These are phyloP conservation scores for Hyposoter didymator DNA, from an alignment of 2,888 invertebrate species.

Conservation along the genomic window DNA sequence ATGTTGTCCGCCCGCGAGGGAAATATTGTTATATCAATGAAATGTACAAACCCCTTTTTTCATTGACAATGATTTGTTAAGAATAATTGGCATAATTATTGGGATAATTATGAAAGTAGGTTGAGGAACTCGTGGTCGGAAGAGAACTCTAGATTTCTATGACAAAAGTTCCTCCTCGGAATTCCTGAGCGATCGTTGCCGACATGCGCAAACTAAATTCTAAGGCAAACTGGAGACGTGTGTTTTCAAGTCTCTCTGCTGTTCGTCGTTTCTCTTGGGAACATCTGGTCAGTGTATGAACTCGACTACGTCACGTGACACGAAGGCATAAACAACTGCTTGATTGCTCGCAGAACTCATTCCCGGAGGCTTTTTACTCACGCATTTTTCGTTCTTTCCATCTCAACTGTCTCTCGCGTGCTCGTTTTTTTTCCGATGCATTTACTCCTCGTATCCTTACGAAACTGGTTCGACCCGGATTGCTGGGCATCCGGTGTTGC, in stretches of 20 bases:
- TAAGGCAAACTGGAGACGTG: conserved; percentile 15
- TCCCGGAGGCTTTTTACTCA: conserved; percentile 46
- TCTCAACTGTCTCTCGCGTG: conserved; percentile 3
- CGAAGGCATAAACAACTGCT: conserved; percentile 51
- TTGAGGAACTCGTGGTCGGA: conserved; percentile 48
- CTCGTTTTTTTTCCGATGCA: not conserved
- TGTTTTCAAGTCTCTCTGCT: conserved; percentile 19
- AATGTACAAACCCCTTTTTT: not conserved
- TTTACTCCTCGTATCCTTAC: conserved; percentile 4
- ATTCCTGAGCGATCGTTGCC: conserved; percentile 52
- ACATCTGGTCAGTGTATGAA: conserved; percentile 65
- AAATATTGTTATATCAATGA: no score
- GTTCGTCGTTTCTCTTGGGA: conserved; percentile 41
- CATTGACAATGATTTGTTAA: not conserved
- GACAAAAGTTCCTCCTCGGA: conserved; percentile 42
- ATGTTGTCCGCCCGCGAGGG: no score
- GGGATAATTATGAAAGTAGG: conserved; percentile 37
- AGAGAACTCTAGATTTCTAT: conserved; percentile 32
- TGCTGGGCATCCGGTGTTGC: conserved; percentile 33
- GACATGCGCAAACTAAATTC: conserved; percentile 30
- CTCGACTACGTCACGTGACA: conserved; percentile 54
- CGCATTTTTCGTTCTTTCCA: conserved; percentile 38
- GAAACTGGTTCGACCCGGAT: conserved; percentile 48
- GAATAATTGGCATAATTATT: conserved; percentile 22
- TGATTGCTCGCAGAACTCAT: conserved; percentile 3